Base-by-base conservation (phyloP, 2,888 invertebrate species). In the Euplexia lucipara region DNA sequence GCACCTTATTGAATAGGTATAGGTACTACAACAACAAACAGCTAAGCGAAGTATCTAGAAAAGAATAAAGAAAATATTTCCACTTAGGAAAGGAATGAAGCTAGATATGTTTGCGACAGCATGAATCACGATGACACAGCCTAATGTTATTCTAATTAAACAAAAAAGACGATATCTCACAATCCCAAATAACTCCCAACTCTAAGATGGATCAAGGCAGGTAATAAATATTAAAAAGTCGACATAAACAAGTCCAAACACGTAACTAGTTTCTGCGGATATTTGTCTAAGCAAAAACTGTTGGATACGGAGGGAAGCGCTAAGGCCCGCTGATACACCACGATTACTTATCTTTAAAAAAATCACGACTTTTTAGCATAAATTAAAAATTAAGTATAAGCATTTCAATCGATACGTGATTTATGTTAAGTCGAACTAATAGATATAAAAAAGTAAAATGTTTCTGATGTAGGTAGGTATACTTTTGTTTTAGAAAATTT, bases 231-330 rank as follows among this genome's bases (percentile, higher is more conserved):
- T 92, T 91, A 91, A 91, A 91, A 90, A 87, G 86, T 85, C 85
- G 85, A 87, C 89, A 88, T 87, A 88, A 89, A 86, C 86, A 80
- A 90, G 90, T 92, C 90, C 81, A 81, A 88, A 91, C 91, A 92
- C 92, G 93, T 93, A 93, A 92, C 92, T 93, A 93, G 94, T 94
- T 94, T 91, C 90, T 88, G 87, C 85, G 88, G 92, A 92, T 92
- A 92, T 94, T 93, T 92, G 92, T 94, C 92, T 92, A 92, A 92
- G 91, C 92, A 91, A 90, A 91, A 90, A 90, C 89, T 86, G 88
- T 88, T 86, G 88, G 87, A 85, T 88, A 86, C 86, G 83, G 88
- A 86, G 89, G 87, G 88, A 87, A 82, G 82, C 63, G 66, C 59
- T 85, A 83, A 91, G 90, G 89, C 81, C 10, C 41, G 58, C 26